Base-by-base conservation (phyloP, 2,797 vertebrate genomes). In the Pitangus sulphuratus region DNA sequence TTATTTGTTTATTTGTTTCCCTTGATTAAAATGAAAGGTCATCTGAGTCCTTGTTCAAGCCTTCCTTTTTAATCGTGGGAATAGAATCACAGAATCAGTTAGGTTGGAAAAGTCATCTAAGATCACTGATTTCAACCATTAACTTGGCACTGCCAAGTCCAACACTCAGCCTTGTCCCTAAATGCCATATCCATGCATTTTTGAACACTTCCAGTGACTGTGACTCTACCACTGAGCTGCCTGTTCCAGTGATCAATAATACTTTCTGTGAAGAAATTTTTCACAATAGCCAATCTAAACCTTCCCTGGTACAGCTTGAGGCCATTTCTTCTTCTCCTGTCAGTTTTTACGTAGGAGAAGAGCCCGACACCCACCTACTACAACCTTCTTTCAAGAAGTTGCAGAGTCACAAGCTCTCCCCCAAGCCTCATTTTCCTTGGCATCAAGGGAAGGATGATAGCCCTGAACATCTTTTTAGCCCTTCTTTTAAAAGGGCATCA, bases 21-120 rank as follows among this genome's bases (percentile, higher is more conserved):
- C 17, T 35, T 53, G 57, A 87, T 72, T 84, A 89, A 79, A 95
- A 91, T 53, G 53, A 85, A 95, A 91, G 62, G 42, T 83, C 62
- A 83, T 18, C 20, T 42, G n/a, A 79, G 50, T 89, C 26, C 40
- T 65, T 60, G 15, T 71, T 84, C 39, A 74, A 84, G 22, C 11
- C 25, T 68, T 68, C 24, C 4, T 68, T 89, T 90, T 64, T 57
- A 90, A 65, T 72, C 9, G 42, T 17, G 5, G 13, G 3, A 68
- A 62, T 20, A 74, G 21, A 88, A 50, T 24, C n/a, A 48, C 10
- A 50, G 20, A 56, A 24, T 51, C 0, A 0, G 44, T 71, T 48
- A 30, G 9, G 14, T 14, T 66, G 24, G 20, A 77, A 66, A 54
- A 71, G 12, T 77, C 16, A 3, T 60, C 24, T 70, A 15, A 87